Evolutionary conservation across 2,797 vertebrate species (phyloP), one percentile per base, ranked within the genome.

Genomic region (Tragopan temminckii): DNA sequence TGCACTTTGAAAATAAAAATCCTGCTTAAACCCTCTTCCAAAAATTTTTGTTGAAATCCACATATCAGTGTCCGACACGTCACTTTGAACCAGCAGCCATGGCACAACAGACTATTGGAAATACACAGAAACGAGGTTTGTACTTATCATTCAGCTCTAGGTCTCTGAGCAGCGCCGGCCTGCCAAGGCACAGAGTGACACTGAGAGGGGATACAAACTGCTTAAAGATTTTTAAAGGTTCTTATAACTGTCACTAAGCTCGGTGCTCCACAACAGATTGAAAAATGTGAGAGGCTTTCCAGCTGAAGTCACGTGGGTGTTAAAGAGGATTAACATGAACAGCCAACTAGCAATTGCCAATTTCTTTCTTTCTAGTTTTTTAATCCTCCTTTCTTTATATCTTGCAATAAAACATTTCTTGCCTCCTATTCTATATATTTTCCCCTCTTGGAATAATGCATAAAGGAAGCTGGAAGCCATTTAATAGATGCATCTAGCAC

Each of bases 311-410:
- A 93, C 71, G 43, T 94, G 83, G 55, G 70, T 53, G 13, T 79
- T 88, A 94, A 95, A 94, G 90, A 96, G 93, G 90, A 97, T 97
- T 95, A 95, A 66, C 66, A 78, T 16, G 57, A 93, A 71, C 57
- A 93, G 72, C 59, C 88, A 89, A 64, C 35, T 79, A 90, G 67
- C 50, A 91, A 93, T 91, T 33, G 27, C 43, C 85, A 67, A 13
- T 18, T 63, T 62, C 70, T 85, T 90, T 76, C 52, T 89, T 76
- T 57, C 43, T 4, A 5, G 40, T 88, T 91, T 77, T 88, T 31
- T 33, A 89, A 88, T 87, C 88, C 53, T 88, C 27, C 43, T 93
- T 90, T 70, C 71, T 50, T 81, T 88, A 38, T 75, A 40, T 57
- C 25, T 69, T 78, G 38, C 13, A 62, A 75, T 66, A 77, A 85